Base-by-base conservation (phyloP, 2,888 invertebrate species). In the Tetragonula carbonaria region DNA sequence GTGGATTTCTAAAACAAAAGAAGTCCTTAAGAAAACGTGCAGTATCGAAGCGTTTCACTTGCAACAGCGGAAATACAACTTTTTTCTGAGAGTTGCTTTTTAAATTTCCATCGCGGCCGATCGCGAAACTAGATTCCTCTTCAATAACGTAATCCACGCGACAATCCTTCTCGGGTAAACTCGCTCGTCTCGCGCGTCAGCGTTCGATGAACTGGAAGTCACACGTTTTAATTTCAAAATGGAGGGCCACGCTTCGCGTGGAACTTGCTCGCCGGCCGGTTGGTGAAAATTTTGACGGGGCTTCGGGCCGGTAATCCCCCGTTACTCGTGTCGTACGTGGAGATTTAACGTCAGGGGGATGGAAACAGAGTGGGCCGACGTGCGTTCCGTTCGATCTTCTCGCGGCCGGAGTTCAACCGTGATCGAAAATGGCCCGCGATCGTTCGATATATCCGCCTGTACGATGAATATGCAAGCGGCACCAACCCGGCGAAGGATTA, bases 221-320 rank as follows among this genome's bases (percentile, higher is more conserved):
- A 38, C 72, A 62, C 80, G 21, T 59, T 71, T 82, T 74, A 82
- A 82, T 82, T 80, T 75, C 66, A 53, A 66, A 65, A 51, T 51
- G 68, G 70, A 18, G 28, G 23, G 23, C 51, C 45, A 70, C 53
- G 81, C 53, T 62, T 67, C 53, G 70, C 63, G 71, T 45, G 28
- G 53, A 72, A 80, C 70, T 82, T 70, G 45, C 11, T 11, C 11
- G 45, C 59, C 62, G 53, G 74, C 53, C 38, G 8, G 45, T 45
- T 45, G 51, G 71, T 53, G 28, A 57, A 28, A 28, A 70, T 70
- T 57, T 82, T 82, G 45, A 51, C 59, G 18, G 18, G 63, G 65
- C 50, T 51, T 59, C 79, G 55, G 55, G 28, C 3, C 51, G 67
- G 82, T 82, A 82, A 82, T 73, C 78, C 80, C 1, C 59, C 28